A percentile compares a stretch with the other conserved stretches of the same genome.
Evolutionary conservation across 2,113 vertebrate species (phyloP).

Genomic region (Tragelaphus strepsiceros): DNA sequence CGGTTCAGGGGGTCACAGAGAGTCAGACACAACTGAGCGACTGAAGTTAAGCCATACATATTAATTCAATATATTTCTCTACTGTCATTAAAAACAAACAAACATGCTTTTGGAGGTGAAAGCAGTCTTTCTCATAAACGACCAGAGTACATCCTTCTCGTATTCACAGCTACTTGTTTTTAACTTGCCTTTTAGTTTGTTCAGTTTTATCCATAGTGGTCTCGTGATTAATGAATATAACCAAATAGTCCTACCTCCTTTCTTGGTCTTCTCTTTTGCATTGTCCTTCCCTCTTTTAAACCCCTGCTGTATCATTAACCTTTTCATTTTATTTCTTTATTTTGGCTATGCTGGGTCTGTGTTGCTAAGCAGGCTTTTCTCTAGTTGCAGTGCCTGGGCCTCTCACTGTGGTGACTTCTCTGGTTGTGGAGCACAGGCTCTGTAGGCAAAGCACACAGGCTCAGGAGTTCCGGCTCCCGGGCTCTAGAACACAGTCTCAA

Average conservation of each 20-base stretch:
- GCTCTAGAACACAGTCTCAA: neutral
- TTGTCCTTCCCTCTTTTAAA: neutral
- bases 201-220: neutral
- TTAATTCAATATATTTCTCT: neutral
- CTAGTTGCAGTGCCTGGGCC: neutral
- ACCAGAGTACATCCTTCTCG: neutral
- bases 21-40: neutral
- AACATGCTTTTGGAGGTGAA: neutral
- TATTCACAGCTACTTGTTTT: slow-evolving; percentile 4
- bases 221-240: neutral
- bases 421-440: neutral
- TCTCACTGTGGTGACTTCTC: neutral
- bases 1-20: neutral
- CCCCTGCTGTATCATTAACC: neutral
- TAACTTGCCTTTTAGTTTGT: neutral
- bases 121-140: neutral
- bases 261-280: neutral
- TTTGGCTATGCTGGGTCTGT: neutral
- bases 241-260: neutral
- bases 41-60: neutral
- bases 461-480: accelerated
- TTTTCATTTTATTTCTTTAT: neutral
- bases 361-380: neutral
- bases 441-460: neutral
- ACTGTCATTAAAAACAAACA: neutral